phyloP scores from a whole-genome alignment of 2,888 invertebrate species.

The Drosophila longiperda region DNA sequence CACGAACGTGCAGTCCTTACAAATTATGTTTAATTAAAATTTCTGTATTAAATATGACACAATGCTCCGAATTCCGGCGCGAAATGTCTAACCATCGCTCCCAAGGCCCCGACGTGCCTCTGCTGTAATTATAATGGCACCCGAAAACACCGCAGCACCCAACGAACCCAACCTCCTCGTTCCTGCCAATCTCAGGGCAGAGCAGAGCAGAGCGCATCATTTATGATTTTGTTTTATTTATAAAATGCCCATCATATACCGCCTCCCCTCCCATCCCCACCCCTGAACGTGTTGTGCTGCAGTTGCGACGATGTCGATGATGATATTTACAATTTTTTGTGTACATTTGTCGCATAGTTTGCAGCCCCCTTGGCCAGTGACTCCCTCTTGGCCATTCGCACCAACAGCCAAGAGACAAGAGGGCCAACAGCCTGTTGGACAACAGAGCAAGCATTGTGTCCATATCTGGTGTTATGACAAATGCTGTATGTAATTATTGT shows the following conservation, averaged over 20 bases:
- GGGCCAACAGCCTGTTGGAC: slow-evolving; percentile 15
- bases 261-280: neutral
- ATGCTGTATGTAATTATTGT: slow-evolving; percentile 81
- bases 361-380: slow-evolving; percentile 24
- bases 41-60: slow-evolving; percentile 85
- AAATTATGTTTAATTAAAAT: slow-evolving; percentile 85
- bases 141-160: slow-evolving; percentile 37
- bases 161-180: neutral
- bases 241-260: slow-evolving; percentile 71
- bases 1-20: slow-evolving; percentile 83
- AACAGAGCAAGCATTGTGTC: slow-evolving; percentile 50
- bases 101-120: slow-evolving; percentile 38
- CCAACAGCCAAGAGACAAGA: slow-evolving; percentile 44
- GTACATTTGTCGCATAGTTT: slow-evolving; percentile 73
- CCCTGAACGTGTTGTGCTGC: slow-evolving; percentile 4
- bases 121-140: slow-evolving; percentile 73
- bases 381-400: slow-evolving; percentile 65
- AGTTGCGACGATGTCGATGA: slow-evolving; percentile 60
- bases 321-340: slow-evolving; percentile 78
- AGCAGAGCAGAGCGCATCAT: slow-evolving; percentile 46
- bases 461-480: slow-evolving; percentile 82
- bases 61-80: slow-evolving; percentile 85
- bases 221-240: slow-evolving; percentile 81
- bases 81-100: slow-evolving; percentile 65
- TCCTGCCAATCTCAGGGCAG: slow-evolving; percentile 16